These are phyloP conservation scores for Platycercus adscitus DNA, from an alignment of 2,113 vertebrate species.

Conservation along the genomic window DNA sequence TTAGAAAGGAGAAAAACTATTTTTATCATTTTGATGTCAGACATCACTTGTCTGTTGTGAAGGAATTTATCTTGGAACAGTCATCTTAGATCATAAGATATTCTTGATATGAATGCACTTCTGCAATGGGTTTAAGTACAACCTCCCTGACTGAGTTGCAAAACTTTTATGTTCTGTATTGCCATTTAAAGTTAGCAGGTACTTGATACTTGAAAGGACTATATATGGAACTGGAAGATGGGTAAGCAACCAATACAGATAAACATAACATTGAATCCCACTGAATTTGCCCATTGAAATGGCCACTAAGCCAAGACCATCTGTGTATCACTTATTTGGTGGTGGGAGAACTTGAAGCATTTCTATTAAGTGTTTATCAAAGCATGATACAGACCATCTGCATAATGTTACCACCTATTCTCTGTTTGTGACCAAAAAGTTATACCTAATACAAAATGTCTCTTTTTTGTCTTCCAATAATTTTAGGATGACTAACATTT, in stretches of 20 bases:
- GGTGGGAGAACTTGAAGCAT: neutral
- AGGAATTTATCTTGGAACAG: neutral
- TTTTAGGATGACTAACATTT: neutral
- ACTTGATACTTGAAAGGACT: neutral
- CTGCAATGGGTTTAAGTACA: neutral
- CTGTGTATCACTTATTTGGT: neutral
- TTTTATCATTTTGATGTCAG: neutral
- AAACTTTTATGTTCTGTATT: neutral
- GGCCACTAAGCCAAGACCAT: neutral
- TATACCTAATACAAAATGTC: neutral
- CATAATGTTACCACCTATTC: neutral
- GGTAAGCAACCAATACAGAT: neutral
- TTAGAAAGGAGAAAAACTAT: neutral
- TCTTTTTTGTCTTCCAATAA: neutral
- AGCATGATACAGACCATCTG: neutral
- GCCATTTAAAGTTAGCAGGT: neutral
- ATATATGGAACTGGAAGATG: neutral
- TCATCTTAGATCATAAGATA: neutral
- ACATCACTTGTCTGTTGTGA: neutral
- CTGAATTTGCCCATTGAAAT: neutral
- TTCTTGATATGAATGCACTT: neutral
- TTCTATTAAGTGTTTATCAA: conserved; percentile 51
- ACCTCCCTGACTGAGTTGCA: neutral
- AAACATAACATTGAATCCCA: neutral
- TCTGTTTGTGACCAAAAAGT: neutral